A percentile compares a stretch with the other conserved stretches of the same genome.
These are phyloP conservation scores for Siniperca undulata DNA, from an alignment of 2,797 vertebrate genomes.

Conservation along the genomic window DNA sequence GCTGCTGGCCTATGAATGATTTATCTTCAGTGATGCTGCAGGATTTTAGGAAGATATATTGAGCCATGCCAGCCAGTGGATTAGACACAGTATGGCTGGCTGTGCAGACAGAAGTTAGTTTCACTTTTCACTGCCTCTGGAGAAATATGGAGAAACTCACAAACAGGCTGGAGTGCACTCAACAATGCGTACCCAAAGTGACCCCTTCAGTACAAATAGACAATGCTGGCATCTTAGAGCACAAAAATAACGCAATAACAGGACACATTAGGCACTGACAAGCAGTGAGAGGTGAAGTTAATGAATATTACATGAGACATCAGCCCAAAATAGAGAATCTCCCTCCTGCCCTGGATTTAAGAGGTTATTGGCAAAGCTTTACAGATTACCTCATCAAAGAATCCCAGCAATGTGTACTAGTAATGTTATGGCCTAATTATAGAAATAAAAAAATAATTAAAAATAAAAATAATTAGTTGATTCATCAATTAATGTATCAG, in stretches of 20 bases:
- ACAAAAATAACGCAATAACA: slow-evolving; percentile 67
- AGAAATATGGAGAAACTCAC: slow-evolving; percentile 57
- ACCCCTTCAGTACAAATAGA: slow-evolving; percentile 56
- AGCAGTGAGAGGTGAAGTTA: slow-evolving; percentile 69
- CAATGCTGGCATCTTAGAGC: slow-evolving; percentile 25
- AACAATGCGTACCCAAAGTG: slow-evolving; percentile 41
- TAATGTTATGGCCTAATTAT: slow-evolving; percentile 12
- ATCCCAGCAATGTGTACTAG: slow-evolving; percentile 36
- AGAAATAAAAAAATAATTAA: not conserved
- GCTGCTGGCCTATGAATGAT: slow-evolving; percentile 59
- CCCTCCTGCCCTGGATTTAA: slow-evolving; percentile 70
- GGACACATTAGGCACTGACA: slow-evolving; percentile 62
- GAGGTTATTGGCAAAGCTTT: slow-evolving; percentile 69
- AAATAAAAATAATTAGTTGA: not conserved
- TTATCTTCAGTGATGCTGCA: slow-evolving; percentile 58
- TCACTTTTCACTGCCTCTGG: slow-evolving; percentile 65
- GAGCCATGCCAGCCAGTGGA: slow-evolving; percentile 43
- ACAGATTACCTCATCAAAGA: slow-evolving; percentile 67
- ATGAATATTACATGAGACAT: slow-evolving; percentile 85
- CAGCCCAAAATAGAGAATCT: slow-evolving; percentile 81
- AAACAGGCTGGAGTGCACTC: slow-evolving; percentile 49
- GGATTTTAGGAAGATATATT: slow-evolving; percentile 59
- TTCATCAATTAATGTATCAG: not conserved
- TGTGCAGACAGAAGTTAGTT: slow-evolving; percentile 54
- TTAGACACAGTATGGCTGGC: slow-evolving; percentile 54